Evolutionary conservation across 2,888 invertebrate genomes (phyloP).

Genomic region (Drosophila recens): DNA sequence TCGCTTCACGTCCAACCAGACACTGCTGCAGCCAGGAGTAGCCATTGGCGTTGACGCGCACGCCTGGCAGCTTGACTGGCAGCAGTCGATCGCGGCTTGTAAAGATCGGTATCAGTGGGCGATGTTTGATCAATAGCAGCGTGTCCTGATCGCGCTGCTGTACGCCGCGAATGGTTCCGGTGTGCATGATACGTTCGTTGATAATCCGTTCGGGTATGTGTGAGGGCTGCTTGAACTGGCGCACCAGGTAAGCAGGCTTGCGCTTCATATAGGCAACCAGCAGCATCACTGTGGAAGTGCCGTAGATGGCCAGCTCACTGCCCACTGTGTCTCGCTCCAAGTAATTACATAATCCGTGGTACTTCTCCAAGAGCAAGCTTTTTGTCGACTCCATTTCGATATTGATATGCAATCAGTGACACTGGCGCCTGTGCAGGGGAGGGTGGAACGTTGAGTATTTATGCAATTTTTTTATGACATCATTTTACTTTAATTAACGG

Average conservation of each 20-base stretch:
- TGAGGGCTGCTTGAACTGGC: constrained; percentile 82
- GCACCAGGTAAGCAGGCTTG: constrained; percentile 79
- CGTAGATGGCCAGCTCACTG: constrained; percentile 76
- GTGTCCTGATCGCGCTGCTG: constrained; percentile 80
- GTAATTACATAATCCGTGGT: constrained; percentile 78
- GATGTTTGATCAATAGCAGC: constrained; percentile 77
- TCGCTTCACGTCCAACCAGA: constrained; percentile 84
- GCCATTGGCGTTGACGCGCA: constrained; percentile 83
- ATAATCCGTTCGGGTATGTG: constrained; percentile 81
- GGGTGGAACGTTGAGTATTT: constrained; percentile 45
- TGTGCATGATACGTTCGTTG: constrained; percentile 81
- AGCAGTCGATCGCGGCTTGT: constrained; percentile 71
- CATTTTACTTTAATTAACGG: constrained; percentile 70
- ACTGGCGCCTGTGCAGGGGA: constrained; percentile 50
- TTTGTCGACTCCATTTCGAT: constrained; percentile 61
- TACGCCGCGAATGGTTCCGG: constrained; percentile 73
- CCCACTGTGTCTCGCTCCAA: constrained; percentile 81
- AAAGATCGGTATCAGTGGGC: constrained; percentile 77
- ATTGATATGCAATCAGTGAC: constrained; percentile 52
- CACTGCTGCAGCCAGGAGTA: constrained; percentile 86
- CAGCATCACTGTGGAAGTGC: constrained; percentile 78
- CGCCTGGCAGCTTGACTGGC: constrained; percentile 82
- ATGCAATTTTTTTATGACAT: constrained; percentile 69
- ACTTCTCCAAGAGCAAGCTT: constrained; percentile 67
- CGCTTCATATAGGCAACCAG: constrained; percentile 78